A percentile compares a stretch with the other conserved stretches of the same genome.
phyloP scores from a whole-genome alignment of 2,797 vertebrate genomes.

The Melanotaenia pygmaea region DNA sequence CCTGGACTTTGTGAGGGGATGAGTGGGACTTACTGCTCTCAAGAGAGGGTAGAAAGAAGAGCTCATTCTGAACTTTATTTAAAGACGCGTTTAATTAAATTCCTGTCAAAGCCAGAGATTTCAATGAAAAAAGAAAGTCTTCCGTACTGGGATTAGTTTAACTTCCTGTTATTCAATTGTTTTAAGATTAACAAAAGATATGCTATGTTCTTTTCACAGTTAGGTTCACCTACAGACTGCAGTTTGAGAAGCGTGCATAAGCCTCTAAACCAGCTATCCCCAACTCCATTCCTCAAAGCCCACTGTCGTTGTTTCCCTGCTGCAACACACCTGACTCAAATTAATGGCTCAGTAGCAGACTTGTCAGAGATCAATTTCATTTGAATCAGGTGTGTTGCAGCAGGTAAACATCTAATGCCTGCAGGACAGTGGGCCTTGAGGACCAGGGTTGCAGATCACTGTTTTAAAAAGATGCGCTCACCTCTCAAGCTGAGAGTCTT shows the following conservation, averaged over 20 bases:
- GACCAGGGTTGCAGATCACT: too few species aligned
- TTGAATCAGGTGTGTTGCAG: too few species aligned
- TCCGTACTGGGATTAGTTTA: constrained; percentile 5
- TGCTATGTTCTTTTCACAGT: background rate
- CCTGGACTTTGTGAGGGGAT: constrained; percentile 43
- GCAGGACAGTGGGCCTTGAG: too few species aligned
- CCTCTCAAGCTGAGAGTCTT: constrained; percentile 92
- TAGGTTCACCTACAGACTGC: background rate
- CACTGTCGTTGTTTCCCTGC: too few species aligned
- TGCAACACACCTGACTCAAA: too few species aligned
- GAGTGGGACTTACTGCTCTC: constrained; percentile 48
- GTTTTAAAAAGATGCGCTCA: constrained; percentile 43
- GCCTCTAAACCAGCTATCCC: too few species aligned
- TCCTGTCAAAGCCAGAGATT: constrained; percentile 27
- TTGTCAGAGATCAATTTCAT: too few species aligned
- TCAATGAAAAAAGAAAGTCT: constrained; percentile 19
- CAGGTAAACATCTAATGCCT: too few species aligned
- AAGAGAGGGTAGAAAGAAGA: constrained; percentile 40
- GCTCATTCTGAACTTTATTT: constrained; percentile 62
- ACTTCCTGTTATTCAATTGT: background rate
- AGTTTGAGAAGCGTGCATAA: background rate
- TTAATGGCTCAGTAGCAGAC: too few species aligned
- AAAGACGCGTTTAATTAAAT: constrained; percentile 63
- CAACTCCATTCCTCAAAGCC: too few species aligned
- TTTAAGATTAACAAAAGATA: background rate